phyloP scores from a whole-genome alignment of 64 coral and sea anemone species.

The Trachythela sp. region DNA sequence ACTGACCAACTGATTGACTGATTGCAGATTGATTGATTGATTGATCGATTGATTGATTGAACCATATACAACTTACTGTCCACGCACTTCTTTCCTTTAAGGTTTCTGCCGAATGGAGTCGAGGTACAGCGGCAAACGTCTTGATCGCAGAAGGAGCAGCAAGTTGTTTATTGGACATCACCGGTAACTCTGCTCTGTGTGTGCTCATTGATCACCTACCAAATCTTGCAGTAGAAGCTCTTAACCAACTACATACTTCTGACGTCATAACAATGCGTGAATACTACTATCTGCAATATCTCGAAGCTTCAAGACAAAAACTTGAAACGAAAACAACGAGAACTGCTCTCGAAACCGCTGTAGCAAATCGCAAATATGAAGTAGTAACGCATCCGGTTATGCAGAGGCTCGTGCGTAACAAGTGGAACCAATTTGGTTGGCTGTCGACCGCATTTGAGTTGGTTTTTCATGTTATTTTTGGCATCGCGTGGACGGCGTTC shows the following conservation, averaged over 20 bases:
- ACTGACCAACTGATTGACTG: too few relatives aligned
- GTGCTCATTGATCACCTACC: neutral
- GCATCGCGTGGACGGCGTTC: neutral
- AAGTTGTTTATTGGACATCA: neutral
- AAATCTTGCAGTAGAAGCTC: neutral
- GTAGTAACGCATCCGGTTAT: constrained; percentile 9
- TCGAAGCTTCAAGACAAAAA: neutral
- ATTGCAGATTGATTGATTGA: too few relatives aligned
- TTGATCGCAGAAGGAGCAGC: constrained; percentile 5
- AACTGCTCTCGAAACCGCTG: neutral
- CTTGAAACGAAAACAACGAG: neutral
- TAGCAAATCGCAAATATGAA: neutral
- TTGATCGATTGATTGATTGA: too few relatives aligned
- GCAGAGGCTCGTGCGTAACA: neutral
- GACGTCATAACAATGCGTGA: constrained; percentile 2
- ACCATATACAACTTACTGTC: too few relatives aligned
- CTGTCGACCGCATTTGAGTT: neutral
- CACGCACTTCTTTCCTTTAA: neutral
- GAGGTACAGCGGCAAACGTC: neutral
- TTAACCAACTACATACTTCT: neutral
- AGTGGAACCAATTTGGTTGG: neutral
- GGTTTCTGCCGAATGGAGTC: neutral
- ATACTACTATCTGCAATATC: neutral
- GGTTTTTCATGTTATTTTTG: neutral
- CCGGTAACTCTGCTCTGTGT: neutral